These are phyloP conservation scores for Temnothorax rugatulus DNA, from an alignment of 2,888 invertebrate genomes.

Conservation along the genomic window DNA sequence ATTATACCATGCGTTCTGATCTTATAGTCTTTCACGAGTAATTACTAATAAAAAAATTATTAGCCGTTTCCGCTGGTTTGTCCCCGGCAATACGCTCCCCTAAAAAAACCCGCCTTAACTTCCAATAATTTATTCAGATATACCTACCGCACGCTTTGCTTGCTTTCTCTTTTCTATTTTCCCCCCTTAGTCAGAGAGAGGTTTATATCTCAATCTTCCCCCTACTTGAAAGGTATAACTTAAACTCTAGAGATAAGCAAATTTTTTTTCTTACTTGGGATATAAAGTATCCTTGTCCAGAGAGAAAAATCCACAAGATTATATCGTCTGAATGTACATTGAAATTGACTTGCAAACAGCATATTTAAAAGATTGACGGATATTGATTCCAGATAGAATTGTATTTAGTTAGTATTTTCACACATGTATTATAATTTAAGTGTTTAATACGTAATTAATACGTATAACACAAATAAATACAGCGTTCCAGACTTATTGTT, in stretches of 20 bases:
- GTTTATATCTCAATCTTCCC: constrained; percentile 31
- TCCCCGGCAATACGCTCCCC: constrained; percentile 27
- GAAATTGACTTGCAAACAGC: constrained; percentile 23
- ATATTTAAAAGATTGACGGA: not conserved
- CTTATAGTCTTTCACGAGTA: constrained; percentile 39
- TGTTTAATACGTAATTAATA: not conserved
- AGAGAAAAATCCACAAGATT: constrained; percentile 30
- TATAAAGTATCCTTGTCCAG: constrained; percentile 26
- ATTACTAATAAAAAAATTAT: constrained; percentile 52
- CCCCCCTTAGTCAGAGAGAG: not conserved
- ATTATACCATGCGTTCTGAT: constrained; percentile 37
- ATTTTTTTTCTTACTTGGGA: constrained; percentile 7
- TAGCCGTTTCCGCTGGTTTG: constrained; percentile 18
- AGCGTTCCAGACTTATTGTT: not conserved
- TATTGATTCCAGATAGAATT: not conserved
- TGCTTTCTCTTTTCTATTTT: constrained; percentile 39
- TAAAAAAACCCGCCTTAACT: constrained; percentile 55
- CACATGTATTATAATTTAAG: not conserved
- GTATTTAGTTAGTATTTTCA: not conserved
- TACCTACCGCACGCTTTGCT: constrained; percentile 44
- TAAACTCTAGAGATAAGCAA: constrained; percentile 33
- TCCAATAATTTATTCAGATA: constrained; percentile 67
- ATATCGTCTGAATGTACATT: not conserved
- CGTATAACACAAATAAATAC: not conserved
- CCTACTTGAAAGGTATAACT: constrained; percentile 37